These are phyloP conservation scores for Latrodectus hesperus DNA, from an alignment of 2,888 invertebrate species.

Conservation along the genomic window DNA sequence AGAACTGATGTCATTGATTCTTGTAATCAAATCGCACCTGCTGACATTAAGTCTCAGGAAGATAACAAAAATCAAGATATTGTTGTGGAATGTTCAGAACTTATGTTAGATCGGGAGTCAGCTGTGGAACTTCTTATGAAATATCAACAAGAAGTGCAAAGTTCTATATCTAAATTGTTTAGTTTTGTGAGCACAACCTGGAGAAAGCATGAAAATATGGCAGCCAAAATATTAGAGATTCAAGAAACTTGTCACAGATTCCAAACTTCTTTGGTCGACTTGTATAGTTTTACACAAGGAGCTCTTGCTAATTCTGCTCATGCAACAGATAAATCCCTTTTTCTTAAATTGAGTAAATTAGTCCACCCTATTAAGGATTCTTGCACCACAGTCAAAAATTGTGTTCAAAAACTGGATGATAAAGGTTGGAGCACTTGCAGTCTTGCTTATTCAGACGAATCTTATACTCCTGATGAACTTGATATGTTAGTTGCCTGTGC, in stretches of 20 bases:
- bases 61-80: constrained; percentile 31
- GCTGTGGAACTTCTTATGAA: constrained; percentile 85
- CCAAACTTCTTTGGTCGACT: constrained; percentile 87
- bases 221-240: constrained; percentile 86
- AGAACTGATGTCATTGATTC: constrained; percentile 51
- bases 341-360: constrained; percentile 84
- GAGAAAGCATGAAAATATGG: constrained; percentile 86
- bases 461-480: constrained; percentile 80
- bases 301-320: constrained; percentile 87
- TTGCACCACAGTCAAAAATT: constrained; percentile 86
- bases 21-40: constrained; percentile 17
- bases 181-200: constrained; percentile 84
- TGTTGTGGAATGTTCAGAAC: constrained; percentile 72
- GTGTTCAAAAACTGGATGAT: constrained; percentile 83
- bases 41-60: constrained; percentile 18
- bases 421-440: constrained; percentile 86
- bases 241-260: constrained; percentile 86
- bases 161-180: constrained; percentile 85
- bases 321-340: constrained; percentile 82
- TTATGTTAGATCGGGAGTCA: constrained; percentile 84
- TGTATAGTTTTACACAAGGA: constrained; percentile 91
- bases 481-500: constrained; percentile 92
- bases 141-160: constrained; percentile 86
- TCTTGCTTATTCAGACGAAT: constrained; percentile 78
- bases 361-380: constrained; percentile 87